Percentiles rank a stretch among this genome's conserved stretches.
Evolutionary conservation across 2,113 vertebrate species (phyloP).

Genomic region (Entelurus aequoreus): DNA sequence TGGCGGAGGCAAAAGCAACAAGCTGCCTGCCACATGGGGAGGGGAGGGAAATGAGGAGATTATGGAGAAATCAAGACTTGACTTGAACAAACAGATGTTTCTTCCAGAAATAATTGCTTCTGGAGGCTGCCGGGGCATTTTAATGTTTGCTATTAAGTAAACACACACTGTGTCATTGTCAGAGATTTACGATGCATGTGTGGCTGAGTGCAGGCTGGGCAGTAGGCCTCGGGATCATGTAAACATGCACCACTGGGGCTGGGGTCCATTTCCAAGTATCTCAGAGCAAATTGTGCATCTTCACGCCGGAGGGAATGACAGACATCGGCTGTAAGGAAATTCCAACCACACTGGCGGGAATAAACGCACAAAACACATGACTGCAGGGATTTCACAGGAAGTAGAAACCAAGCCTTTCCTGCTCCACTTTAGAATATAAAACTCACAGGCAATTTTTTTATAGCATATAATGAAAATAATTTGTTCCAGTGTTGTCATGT

Average conservation of each 20-base stretch:
- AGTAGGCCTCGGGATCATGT: neutral
- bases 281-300: neutral
- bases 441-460: neutral
- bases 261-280: neutral
- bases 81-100: slow-evolving; percentile 37
- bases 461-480: neutral
- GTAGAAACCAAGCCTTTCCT: too few species aligned
- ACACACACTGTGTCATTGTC: neutral
- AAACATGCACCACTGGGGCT: neutral
- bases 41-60: slow-evolving; percentile 54
- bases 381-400: too few species aligned
- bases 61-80: slow-evolving; percentile 16
- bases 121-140: slow-evolving; percentile 13
- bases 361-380: neutral
- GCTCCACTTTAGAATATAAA: too few species aligned
- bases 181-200: neutral
- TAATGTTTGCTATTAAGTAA: slow-evolving; percentile 4
- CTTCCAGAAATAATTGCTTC: slow-evolving; percentile 41
- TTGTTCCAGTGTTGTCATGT: neutral
- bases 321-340: neutral
- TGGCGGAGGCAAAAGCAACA: slow-evolving; percentile 33
- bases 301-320: neutral
- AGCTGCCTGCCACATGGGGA: slow-evolving; percentile 38
- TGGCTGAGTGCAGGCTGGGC: neutral
- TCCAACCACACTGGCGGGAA: neutral